phyloP scores from a whole-genome alignment of 2,888 invertebrate species.

The Altica lythri region DNA sequence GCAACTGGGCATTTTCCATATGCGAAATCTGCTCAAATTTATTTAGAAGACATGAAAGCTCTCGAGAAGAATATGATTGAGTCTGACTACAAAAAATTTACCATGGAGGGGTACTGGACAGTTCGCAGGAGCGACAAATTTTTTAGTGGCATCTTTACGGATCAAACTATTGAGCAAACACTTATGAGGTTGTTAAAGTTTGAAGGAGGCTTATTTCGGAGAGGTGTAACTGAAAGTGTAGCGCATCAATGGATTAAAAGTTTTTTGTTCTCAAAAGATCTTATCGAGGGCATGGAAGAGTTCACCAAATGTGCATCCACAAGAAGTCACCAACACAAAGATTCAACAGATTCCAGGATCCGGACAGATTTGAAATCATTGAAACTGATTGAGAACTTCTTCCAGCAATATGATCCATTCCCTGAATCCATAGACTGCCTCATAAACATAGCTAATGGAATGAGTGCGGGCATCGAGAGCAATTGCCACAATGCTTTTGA shows the following conservation, averaged over 20 bases:
- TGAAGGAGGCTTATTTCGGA: conserved; percentile 19
- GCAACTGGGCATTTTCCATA: conserved; percentile 28
- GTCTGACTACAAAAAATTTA: conserved; percentile 12
- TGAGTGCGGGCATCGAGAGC: conserved; percentile 2
- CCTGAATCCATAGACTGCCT: conserved; percentile 12
- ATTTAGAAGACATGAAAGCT: conserved; percentile 18
- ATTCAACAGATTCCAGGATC: conserved; percentile 23
- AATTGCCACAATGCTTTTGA: conserved; percentile 22
- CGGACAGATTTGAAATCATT: conserved; percentile 15
- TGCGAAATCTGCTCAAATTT: conserved; percentile 22
- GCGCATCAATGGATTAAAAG: conserved; percentile 22
- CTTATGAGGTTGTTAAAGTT: conserved; percentile 17
- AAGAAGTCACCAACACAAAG: conserved; percentile 18
- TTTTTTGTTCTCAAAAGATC: conserved; percentile 21
- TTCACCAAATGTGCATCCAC: conserved; percentile 10
- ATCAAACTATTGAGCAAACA: conserved; percentile 32
- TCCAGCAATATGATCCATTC: conserved; percentile 20
- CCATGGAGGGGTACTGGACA: conserved; percentile 17
- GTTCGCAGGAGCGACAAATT: conserved; percentile 15
- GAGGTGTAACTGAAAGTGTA: conserved; percentile 22
- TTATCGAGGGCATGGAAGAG: conserved; percentile 18
- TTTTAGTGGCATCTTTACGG: conserved; percentile 16
- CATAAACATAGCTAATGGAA: conserved; percentile 21
- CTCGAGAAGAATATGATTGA: conserved; percentile 9
- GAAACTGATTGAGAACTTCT: conserved; percentile 14